phyloP scores from a whole-genome alignment of 2,113 vertebrate genomes.

The Arizona elegans region DNA sequence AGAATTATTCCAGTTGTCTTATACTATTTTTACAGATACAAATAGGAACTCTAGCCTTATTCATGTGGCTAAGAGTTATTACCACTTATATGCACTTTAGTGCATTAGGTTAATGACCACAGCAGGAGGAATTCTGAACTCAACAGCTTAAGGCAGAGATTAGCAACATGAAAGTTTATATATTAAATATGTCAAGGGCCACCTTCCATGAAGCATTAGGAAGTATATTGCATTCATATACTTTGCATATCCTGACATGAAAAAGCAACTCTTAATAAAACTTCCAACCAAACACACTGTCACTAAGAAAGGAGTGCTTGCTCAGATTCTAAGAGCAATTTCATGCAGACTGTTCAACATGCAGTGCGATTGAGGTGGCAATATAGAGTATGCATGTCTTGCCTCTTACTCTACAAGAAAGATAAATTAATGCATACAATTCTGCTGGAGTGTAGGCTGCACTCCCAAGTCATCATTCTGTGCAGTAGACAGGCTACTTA shows the following conservation, averaged over 20 bases:
- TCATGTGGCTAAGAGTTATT: not conserved
- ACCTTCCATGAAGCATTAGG: not conserved
- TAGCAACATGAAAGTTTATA: not conserved
- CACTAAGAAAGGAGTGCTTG: not conserved
- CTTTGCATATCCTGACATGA: not conserved
- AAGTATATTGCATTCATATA: not conserved
- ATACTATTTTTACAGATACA: not conserved
- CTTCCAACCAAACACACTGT: not conserved
- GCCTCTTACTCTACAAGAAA: not conserved
- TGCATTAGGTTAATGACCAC: not conserved
- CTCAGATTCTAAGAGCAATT: not conserved
- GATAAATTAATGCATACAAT: not conserved
- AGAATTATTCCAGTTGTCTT: not conserved
- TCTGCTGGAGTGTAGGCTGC: not conserved
- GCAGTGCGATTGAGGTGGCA: not conserved
- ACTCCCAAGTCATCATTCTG: not conserved
- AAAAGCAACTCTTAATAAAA: not conserved
- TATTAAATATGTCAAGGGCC: not conserved
- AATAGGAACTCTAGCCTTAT: not conserved
- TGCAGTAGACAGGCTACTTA: not conserved
- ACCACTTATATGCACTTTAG: not conserved
- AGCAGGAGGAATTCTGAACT: not conserved
- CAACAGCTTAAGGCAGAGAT: not conserved
- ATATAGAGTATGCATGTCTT: not conserved
- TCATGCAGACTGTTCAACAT: not conserved